phyloP scores from a whole-genome alignment of 1,140 invertebrate species.

The Vollenhovia emeryi region DNA sequence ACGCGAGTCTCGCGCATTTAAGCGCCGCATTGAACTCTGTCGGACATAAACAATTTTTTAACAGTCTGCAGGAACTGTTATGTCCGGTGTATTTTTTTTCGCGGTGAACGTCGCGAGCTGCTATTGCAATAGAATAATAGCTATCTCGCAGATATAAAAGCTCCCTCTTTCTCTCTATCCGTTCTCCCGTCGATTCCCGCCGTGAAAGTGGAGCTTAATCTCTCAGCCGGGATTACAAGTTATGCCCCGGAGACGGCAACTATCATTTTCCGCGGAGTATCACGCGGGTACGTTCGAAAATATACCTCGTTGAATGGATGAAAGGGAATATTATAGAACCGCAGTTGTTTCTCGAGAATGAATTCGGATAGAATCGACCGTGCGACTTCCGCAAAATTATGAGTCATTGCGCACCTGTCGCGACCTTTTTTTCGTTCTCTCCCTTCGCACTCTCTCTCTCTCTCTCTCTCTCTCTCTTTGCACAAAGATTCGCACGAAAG shows the following conservation, averaged over 20 bases:
- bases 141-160: background rate
- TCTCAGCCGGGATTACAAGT: conserved; percentile 17
- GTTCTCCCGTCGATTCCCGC: background rate
- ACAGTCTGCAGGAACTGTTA: background rate
- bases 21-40: conserved; percentile 4
- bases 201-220: conserved; percentile 47
- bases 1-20: background rate
- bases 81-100: conserved; percentile 1
- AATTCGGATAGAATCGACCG: background rate
- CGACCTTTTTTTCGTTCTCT: too few species aligned
- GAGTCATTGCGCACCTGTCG: conserved; percentile 30
- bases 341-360: background rate
- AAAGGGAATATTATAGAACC: background rate
- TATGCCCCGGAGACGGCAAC: background rate
- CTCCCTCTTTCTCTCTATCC: background rate
- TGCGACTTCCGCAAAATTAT: background rate
- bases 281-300: background rate
- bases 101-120: background rate
- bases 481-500: background rate
- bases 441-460: too few species aligned
- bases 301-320: background rate
- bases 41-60: conserved; percentile 14
- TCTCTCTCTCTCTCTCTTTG: background rate
- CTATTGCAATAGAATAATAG: background rate
- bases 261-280: conserved; percentile 38